Evolutionary conservation across 2,888 invertebrate genomes (phyloP).

Genomic region (Dasypolia templi): DNA sequence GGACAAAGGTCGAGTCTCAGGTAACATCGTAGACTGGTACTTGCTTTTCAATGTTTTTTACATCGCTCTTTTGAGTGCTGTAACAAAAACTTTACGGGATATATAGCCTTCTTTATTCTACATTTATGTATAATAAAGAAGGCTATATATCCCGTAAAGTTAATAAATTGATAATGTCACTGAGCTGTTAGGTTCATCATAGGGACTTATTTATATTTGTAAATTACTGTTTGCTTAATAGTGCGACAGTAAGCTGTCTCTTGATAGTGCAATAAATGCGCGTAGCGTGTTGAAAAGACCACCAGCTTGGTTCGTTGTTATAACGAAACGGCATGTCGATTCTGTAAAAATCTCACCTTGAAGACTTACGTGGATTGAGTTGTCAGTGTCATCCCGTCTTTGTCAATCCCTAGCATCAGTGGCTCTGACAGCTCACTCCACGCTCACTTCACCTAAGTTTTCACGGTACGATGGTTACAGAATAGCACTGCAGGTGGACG

Average conservation of each 20-base stretch:
- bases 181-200: background rate
- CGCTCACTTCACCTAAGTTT: too few relatives aligned
- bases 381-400: too few relatives aligned
- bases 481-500: too few relatives aligned
- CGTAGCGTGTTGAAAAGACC: too few relatives aligned
- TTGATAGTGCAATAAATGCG: background rate
- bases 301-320: too few relatives aligned
- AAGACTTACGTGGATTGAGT: too few relatives aligned
- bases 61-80: conserved; percentile 32
- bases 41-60: conserved; percentile 41
- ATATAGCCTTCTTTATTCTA: conserved; percentile 2
- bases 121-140: background rate
- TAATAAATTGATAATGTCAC: background rate
- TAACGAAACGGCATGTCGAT: too few relatives aligned
- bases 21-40: conserved; percentile 14
- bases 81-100: conserved; percentile 26
- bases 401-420: too few relatives aligned
- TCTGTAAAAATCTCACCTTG: too few relatives aligned
- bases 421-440: too few relatives aligned
- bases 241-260: background rate
- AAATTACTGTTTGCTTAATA: background rate
- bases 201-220: background rate
- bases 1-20: conserved; percentile 32
- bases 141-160: too few relatives aligned
- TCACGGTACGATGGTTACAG: too few relatives aligned